These are phyloP conservation scores for Epinotia bilunana DNA, from an alignment of 2,888 invertebrate genomes.

Conservation along the genomic window DNA sequence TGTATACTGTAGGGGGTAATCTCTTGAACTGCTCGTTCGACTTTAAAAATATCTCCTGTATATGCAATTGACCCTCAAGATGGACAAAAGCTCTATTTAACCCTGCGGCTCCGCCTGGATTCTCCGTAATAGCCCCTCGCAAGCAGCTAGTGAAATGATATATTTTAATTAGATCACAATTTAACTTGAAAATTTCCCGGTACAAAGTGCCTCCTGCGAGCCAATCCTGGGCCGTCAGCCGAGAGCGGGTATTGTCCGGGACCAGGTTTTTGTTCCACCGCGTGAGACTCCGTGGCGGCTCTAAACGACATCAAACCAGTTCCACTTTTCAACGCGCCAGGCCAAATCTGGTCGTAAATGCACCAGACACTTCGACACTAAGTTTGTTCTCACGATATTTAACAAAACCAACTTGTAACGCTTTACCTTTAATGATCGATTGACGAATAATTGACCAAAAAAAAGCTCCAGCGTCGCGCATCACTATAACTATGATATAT, in stretches of 20 bases:
- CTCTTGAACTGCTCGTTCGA: too few species aligned
- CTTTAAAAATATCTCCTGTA: too few species aligned
- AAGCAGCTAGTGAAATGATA: too few species aligned
- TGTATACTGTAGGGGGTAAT: too few species aligned
- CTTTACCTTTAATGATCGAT: slow-evolving; percentile 46
- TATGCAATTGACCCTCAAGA: too few species aligned
- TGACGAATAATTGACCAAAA: slow-evolving; percentile 49
- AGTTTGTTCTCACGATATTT: slow-evolving; percentile 64
- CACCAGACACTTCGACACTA: slow-evolving; percentile 57
- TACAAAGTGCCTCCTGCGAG: slow-evolving; percentile 35
- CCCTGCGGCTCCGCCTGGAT: too few species aligned
- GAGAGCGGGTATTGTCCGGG: slow-evolving; percentile 68
- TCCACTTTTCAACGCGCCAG: slow-evolving; percentile 73
- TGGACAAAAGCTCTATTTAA: too few species aligned
- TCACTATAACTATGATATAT: slow-evolving; percentile 54
- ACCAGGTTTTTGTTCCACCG: slow-evolving; percentile 73
- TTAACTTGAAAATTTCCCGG: slow-evolving; percentile 1
- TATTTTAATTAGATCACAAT: too few species aligned
- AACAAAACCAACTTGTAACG: slow-evolving; percentile 50
- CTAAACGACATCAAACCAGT: slow-evolving; percentile 80
- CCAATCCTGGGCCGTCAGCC: slow-evolving; percentile 55
- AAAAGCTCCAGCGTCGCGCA: slow-evolving; percentile 45
- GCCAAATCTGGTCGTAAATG: slow-evolving; percentile 77
- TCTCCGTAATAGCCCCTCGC: too few species aligned
- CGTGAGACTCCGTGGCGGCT: slow-evolving; percentile 79